Evolutionary conservation across 2,113 vertebrate genomes (phyloP).

Genomic region (Toxotes chatareus): DNA sequence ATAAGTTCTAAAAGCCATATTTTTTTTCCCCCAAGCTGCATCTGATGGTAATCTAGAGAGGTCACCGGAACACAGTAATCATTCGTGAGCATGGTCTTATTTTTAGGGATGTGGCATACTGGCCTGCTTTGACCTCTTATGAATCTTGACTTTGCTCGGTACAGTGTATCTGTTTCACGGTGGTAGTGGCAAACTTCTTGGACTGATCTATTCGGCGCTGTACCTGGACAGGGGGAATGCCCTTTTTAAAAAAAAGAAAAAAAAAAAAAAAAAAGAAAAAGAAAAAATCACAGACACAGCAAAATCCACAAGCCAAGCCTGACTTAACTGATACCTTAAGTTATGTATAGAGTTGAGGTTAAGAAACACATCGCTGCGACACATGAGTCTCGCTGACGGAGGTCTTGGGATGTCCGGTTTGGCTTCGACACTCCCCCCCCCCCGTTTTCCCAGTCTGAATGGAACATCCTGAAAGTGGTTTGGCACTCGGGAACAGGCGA

Average conservation of each 20-base stretch:
- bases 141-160: conserved; percentile 26
- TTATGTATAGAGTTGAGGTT: no score
- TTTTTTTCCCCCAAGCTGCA: background rate
- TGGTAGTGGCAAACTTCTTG: conserved; percentile 37
- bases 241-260: no score
- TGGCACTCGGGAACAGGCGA: conserved; percentile 27
- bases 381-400: conserved; percentile 11
- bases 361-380: background rate
- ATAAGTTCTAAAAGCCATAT: background rate
- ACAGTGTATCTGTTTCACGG: conserved; percentile 59
- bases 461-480: conserved; percentile 72
- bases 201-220: conserved; percentile 52
- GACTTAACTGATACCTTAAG: background rate
- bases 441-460: conserved; percentile 50
- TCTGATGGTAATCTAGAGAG: conserved; percentile 31
- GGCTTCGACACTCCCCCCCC: conserved; percentile 15
- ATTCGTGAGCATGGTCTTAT: conserved; percentile 48
- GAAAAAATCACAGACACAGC: background rate
- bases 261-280: background rate
- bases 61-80: conserved; percentile 32
- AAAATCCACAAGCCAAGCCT: background rate
- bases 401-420: conserved; percentile 39
- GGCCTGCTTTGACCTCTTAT: conserved; percentile 47
- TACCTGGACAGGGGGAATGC: background rate
- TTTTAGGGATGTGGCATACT: conserved; percentile 53